These are phyloP conservation scores for Clostera curtula DNA, from an alignment of 2,888 invertebrate genomes.

Conservation along the genomic window DNA sequence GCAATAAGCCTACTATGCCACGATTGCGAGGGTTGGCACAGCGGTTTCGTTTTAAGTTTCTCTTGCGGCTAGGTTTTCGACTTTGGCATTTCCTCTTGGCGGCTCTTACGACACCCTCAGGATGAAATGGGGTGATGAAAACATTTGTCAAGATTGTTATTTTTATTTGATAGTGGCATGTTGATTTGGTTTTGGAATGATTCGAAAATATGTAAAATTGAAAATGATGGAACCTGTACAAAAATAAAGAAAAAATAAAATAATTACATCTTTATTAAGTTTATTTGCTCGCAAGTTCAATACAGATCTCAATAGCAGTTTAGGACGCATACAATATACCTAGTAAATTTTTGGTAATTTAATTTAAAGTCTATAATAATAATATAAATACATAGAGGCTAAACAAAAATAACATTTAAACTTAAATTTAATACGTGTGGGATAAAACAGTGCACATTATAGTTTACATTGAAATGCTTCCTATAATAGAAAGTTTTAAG, in stretches of 20 bases:
- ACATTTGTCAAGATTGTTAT: not conserved
- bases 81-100: too few species aligned
- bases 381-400: too few species aligned
- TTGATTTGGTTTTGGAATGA: too few species aligned
- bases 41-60: too few species aligned
- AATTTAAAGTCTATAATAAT: constrained; percentile 23
- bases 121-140: not conserved
- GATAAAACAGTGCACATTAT: constrained; percentile 50
- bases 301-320: constrained; percentile 32
- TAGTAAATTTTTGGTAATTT: constrained; percentile 40
- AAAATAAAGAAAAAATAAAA: too few species aligned
- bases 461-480: constrained; percentile 47
- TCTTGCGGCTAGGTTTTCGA: too few species aligned
- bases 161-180: not conserved
- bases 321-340: constrained; percentile 31
- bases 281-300: constrained; percentile 41
- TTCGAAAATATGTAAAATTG: too few species aligned
- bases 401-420: constrained; percentile 22
- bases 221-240: too few species aligned
- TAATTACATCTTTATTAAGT: constrained; percentile 26
- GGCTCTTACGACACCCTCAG: too few species aligned
- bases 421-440: constrained; percentile 39
- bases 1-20: too few species aligned
- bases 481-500: too few species aligned
- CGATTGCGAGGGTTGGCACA: too few species aligned